Evolutionary conservation across 2,113 vertebrate species (phyloP), one percentile per base, ranked within the genome.

Genomic region (Periophthalmus modestus): DNA sequence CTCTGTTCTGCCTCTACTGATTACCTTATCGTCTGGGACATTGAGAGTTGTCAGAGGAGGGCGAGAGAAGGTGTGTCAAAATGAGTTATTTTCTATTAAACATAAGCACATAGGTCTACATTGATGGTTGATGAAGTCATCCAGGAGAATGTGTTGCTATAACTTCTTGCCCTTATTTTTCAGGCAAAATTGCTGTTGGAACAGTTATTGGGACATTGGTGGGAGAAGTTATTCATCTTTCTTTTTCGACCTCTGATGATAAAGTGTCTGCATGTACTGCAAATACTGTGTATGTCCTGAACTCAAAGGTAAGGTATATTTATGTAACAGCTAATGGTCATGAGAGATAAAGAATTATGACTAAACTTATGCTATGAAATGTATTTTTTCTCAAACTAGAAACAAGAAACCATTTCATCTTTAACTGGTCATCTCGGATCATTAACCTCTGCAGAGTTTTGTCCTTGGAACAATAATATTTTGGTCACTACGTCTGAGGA

Each of bases 1-100:
- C 58, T 96, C 50, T 97, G 95, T 54, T 97, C 96, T 52, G 95
- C 96, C n/a, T 97, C 96, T 43, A 68, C 18, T 48, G 96, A 96
- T 47, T 82, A 70, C 34, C 76, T 97, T 14, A 92, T 97, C 10
- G 70, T 94, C 36, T 98, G 97, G 96, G 86, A 94, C 75, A 78
- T 97, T 73, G 90, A 93, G 1, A 74, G 84, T 14, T 97, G 95
- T 71, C 82, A 74, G 18, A 82, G 71, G 76, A 92, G 85, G 69
- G 76, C 69, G 11, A 77, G 84, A 62, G 76, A 93, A 84, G 96
- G 96, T 97, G 82, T 82, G 66, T 6, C 24, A 33, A 69, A 54
- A 34, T 18, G 18, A 0, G 55, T 21, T 18, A 19, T 52, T 1
- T 6, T 52, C 18, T 52, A 4, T 50, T 50, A 5, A 48, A 2